Evolutionary conservation across 2,888 invertebrate genomes (phyloP), one percentile per base, ranked within the genome.

Genomic region (Lathronympha strigana): DNA sequence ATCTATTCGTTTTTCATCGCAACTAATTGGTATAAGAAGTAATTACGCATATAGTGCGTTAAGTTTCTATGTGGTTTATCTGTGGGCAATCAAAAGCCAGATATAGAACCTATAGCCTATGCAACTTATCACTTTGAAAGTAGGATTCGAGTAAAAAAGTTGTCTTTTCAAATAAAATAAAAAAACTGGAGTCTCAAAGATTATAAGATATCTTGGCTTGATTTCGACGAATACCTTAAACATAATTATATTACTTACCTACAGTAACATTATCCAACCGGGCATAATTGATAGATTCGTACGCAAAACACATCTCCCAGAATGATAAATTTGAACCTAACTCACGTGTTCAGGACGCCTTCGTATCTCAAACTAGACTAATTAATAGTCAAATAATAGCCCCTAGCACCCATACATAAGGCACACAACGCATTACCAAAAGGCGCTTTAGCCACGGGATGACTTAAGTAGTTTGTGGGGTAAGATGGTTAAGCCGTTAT

Each of bases 331-430:
- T 53, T 23, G 60, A 66, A 47, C 28, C 53, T 40, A 47, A 54
- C 53, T 60, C 47, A 17, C 38, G 66, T 61, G 61, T 66, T 60
- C 66, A 54, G 40, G 45, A 61, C 38, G 36, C 51, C 40, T 63
- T 36, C 63, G 23, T 54, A 66, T 54, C 66, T 54, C 66, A 66
- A 66, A 66, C 66, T 66, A 61, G 45, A 54, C 66, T 54, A 66
- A 66, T 66, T 60, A 66, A 66, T 66, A 28, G 54, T 49, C 45
- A 54, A 47, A 61, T 66, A 54, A 66, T 61, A 38, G 31, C 38
- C 54, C 47, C 40, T 66, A 49, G 53, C 54, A 28, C 53, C 21
- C 9, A 38, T 11, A 60, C 66, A 61, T 49, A 66, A 66, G 66
- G 60, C 23, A 25, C 49, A 47, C 40, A 54, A 60, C 36, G 47